These are phyloP conservation scores for Ceyx cyanopectus DNA, from an alignment of 2,113 vertebrate genomes.

Conservation along the genomic window DNA sequence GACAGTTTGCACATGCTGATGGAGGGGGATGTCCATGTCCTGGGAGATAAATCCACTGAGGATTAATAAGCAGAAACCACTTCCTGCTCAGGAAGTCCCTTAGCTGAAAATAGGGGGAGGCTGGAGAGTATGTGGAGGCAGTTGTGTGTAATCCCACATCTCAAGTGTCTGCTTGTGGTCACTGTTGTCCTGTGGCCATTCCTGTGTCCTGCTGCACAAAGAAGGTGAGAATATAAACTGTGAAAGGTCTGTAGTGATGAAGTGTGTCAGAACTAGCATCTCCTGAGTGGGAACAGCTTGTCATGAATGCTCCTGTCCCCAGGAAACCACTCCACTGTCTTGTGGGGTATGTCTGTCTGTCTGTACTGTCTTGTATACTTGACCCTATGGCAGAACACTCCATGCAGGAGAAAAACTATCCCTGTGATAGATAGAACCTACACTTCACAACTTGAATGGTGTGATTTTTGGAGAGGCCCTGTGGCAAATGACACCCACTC, in stretches of 20 bases:
- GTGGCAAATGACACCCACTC: not conserved
- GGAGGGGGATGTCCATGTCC: not conserved
- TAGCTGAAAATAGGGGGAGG: constrained; percentile 2
- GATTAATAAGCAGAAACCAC: not conserved
- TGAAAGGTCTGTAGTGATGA: not conserved
- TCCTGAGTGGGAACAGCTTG: not conserved
- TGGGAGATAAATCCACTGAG: not conserved
- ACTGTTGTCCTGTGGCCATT: not conserved
- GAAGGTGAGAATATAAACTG: not conserved
- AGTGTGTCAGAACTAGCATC: not conserved
- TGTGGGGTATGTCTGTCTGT: not conserved
- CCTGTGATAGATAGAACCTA: not conserved
- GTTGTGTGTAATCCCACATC: not conserved
- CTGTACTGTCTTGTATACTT: not conserved
- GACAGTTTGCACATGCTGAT: not conserved
- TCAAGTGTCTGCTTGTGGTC: not conserved
- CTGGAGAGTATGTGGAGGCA: not conserved
- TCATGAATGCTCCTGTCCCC: not conserved
- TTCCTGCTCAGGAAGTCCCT: not conserved
- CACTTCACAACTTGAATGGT: not conserved
- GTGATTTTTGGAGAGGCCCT: not conserved
- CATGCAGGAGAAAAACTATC: not conserved
- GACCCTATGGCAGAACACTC: not conserved
- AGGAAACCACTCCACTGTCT: not conserved
- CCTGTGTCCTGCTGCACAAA: not conserved